phyloP scores from a whole-genome alignment of 2,888 invertebrate species.

The Troides helena region DNA sequence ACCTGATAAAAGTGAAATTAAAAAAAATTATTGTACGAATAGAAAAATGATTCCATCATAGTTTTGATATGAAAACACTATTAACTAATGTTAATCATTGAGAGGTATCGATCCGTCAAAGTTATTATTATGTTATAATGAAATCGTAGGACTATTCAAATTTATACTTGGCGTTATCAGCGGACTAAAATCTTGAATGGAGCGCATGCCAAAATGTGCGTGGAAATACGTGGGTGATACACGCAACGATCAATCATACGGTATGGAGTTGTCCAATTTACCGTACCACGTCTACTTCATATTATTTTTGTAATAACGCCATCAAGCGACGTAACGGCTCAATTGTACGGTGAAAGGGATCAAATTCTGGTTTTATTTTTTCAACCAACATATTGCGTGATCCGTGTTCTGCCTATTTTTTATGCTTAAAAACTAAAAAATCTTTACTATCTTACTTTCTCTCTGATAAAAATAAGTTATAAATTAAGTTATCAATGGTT shows the following conservation, averaged over 20 bases:
- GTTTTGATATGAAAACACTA: not conserved
- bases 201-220: slow-evolving; percentile 43
- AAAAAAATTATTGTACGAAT: not conserved
- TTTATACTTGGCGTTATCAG: slow-evolving; percentile 38
- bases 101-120: slow-evolving; percentile 44
- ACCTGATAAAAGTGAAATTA: not conserved
- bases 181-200: slow-evolving; percentile 33
- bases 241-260: slow-evolving; percentile 62
- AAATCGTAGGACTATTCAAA: slow-evolving; percentile 44
- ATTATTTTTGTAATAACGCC: slow-evolving; percentile 59
- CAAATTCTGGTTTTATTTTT: slow-evolving; percentile 9
- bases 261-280: slow-evolving; percentile 70
- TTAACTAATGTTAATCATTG: slow-evolving; percentile 22
- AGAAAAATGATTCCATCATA: no score
- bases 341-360: slow-evolving; percentile 44
- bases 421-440: not conserved
- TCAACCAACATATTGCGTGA: not conserved
- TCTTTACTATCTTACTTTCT: not conserved
- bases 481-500: not conserved
- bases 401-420: not conserved
- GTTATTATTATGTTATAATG: slow-evolving; percentile 48
- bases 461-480: not conserved
- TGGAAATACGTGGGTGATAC: slow-evolving; percentile 69
- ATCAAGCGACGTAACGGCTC: slow-evolving; percentile 45
- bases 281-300: slow-evolving; percentile 53